Evolutionary conservation across 2,888 invertebrate genomes (phyloP).

Genomic region (Clanis bilineata): DNA sequence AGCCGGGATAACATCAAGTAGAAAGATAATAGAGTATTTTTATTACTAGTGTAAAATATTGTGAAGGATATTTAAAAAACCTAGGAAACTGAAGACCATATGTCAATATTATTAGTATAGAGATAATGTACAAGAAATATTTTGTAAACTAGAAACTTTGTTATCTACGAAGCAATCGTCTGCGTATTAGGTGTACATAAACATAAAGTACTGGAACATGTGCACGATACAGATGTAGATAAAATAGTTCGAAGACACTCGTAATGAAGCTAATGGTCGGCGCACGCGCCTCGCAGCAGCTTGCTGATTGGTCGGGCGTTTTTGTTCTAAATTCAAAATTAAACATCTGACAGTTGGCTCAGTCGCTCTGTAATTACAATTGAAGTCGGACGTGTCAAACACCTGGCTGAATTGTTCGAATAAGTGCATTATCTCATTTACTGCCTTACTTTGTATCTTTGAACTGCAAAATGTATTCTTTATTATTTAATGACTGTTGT

Average conservation of each 20-base stretch:
- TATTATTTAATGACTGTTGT: constrained; percentile 12
- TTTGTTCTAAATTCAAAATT: constrained; percentile 63
- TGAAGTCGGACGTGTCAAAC: constrained; percentile 45
- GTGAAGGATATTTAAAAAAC: no score
- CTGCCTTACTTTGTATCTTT: constrained; percentile 15
- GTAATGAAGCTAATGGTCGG: constrained; percentile 25
- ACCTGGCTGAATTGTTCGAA: constrained; percentile 46
- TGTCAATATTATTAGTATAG: neutral
- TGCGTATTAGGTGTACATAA: neutral
- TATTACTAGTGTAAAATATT: no score
- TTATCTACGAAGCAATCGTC: neutral
- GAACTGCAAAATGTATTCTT: neutral
- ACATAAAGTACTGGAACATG: neutral
- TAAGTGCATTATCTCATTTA: constrained; percentile 6
- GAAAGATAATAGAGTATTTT: no score
- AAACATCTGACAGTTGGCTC: constrained; percentile 36
- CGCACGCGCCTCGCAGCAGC: constrained; percentile 67
- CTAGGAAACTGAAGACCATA: no score
- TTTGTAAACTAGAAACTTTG: no score
- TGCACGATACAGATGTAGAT: constrained; percentile 17
- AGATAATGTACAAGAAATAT: no score
- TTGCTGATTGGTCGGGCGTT: constrained; percentile 54
- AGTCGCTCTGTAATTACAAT: constrained; percentile 49
- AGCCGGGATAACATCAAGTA: no score
- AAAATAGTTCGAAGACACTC: constrained; percentile 13